phyloP scores from a whole-genome alignment of 2,888 invertebrate genomes.

The Callimorpha dominula region DNA sequence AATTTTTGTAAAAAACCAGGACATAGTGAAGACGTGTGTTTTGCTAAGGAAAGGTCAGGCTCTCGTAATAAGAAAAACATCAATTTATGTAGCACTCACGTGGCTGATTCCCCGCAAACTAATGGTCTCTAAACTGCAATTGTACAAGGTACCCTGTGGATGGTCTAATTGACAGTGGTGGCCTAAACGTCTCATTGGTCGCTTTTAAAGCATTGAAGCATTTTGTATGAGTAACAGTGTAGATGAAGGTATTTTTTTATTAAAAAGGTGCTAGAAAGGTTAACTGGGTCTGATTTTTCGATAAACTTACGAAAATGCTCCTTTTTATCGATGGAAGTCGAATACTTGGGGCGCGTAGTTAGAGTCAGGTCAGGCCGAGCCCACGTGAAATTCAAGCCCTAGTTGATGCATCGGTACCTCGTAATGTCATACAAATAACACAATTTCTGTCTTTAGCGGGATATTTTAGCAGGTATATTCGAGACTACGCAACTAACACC shows the following conservation, averaged over 20 bases:
- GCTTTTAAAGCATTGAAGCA: conserved; percentile 12
- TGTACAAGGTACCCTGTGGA: conserved; percentile 17
- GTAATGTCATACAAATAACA: neutral
- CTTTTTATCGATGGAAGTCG: conserved; percentile 5
- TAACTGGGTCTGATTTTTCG: conserved; percentile 13
- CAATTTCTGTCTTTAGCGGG: no score
- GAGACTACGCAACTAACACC: neutral
- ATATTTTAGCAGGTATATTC: conserved; percentile 10
- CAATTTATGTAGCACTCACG: neutral
- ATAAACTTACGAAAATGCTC: conserved; percentile 20
- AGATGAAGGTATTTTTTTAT: neutral
- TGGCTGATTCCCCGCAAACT: no score
- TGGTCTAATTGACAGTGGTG: conserved; percentile 24
- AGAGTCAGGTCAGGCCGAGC: conserved; percentile 14
- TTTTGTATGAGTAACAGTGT: neutral
- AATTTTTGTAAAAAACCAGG: conserved; percentile 11
- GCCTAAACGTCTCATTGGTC: conserved; percentile 10
- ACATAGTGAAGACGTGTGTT: neutral
- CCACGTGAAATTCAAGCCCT: neutral
- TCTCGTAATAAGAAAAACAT: neutral
- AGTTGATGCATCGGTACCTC: neutral
- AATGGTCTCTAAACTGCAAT: conserved; percentile 14
- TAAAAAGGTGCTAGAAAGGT: neutral
- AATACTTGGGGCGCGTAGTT: conserved; percentile 13
- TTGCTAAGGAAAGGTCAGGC: neutral